A percentile compares a stretch with the other conserved stretches of the same genome.
Evolutionary conservation across 1,140 invertebrate genomes (phyloP).

Genomic region (Anoplolepis gracilipes): DNA sequence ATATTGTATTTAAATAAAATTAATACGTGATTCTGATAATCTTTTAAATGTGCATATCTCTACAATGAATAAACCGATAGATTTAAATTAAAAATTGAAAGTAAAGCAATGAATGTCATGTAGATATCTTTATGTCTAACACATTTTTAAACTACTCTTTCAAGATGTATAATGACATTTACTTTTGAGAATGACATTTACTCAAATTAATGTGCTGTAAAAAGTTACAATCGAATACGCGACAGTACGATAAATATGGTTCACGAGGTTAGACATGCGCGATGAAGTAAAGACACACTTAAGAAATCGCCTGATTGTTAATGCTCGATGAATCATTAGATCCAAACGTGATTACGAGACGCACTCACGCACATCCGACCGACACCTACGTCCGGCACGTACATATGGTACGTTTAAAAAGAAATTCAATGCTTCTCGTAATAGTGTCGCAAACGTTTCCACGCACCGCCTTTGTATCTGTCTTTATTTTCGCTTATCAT

Average conservation of each 20-base stretch:
- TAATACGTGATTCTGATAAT: not conserved
- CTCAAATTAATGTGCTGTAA: not conserved
- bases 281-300: conserved; percentile 1
- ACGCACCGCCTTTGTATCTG: not conserved
- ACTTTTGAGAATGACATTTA: not conserved
- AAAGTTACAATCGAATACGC: not conserved
- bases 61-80: not conserved
- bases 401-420: not conserved
- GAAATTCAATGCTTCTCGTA: conserved; percentile 29
- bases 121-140: not conserved
- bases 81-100: not conserved
- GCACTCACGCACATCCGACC: not conserved
- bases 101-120: not conserved
- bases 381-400: not conserved
- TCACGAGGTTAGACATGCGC: not conserved
- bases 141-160: not conserved
- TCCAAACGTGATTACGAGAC: conserved; percentile 24
- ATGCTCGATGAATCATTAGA: conserved; percentile 35
- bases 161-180: conserved; percentile 19
- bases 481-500: conserved; percentile 29
- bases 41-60: not conserved
- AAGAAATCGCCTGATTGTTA: not conserved
- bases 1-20: not conserved
- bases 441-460: not conserved
- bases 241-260: conserved; percentile 11